Conservation (phyloP, 2,888 invertebrate genomes). For the Drosophila subsilvestris region DNA sequence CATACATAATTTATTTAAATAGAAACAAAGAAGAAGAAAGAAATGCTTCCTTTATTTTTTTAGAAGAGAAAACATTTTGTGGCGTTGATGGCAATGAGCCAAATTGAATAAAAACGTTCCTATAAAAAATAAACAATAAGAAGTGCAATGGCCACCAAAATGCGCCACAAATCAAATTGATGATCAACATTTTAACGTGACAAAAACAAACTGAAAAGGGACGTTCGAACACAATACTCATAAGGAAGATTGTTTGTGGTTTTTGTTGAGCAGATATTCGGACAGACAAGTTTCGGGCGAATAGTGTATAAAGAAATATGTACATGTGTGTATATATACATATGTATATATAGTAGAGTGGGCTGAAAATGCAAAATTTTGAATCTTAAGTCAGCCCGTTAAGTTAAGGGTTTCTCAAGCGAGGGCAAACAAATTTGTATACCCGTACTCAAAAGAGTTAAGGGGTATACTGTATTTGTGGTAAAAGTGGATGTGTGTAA, state of each 20-base stretch:
- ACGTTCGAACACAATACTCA: neutral
- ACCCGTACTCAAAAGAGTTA: no score
- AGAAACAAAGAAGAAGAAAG: neutral
- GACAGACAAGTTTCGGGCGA: no score
- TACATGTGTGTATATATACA: no score
- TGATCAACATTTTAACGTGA: constrained; percentile 14
- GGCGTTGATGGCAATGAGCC: constrained; percentile 55
- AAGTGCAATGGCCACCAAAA: constrained; percentile 52
- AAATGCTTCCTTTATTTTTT: constrained; percentile 46
- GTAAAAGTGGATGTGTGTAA: no score
- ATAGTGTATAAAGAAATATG: no score
- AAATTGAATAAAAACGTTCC: constrained; percentile 44
- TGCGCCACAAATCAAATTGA: constrained; percentile 22
- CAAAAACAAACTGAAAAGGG: constrained; percentile 7
- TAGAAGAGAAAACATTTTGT: constrained; percentile 38
- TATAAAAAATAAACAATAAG: constrained; percentile 55
- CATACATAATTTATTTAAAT: constrained; percentile 30
- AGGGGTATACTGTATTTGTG: no score
- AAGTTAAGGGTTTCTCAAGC: no score
- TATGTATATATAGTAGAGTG: no score
- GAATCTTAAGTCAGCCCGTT: no score
- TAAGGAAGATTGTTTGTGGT: neutral
- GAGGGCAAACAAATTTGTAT: no score
- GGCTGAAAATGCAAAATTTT: no score
- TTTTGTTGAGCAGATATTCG: no score